Percentiles rank a stretch among this genome's conserved stretches.
Conservation (phyloP, 2,888 invertebrate species). For the Apotomis turbidana region DNA sequence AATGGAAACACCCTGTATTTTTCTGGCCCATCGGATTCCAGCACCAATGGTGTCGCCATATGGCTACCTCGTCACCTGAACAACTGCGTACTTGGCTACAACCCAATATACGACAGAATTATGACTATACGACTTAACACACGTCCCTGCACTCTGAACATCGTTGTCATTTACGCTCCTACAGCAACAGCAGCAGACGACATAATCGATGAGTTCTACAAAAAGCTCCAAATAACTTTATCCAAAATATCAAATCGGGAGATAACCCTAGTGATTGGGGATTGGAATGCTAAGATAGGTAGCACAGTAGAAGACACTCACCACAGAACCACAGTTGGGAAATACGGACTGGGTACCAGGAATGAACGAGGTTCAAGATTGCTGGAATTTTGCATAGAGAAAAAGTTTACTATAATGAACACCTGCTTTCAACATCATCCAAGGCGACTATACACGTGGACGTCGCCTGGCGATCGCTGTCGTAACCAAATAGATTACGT, state of each 20-base stretch:
- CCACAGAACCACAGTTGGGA: not conserved
- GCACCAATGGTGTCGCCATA: too few relatives aligned
- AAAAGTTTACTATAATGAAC: constrained; percentile 25
- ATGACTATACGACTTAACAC: constrained; percentile 4
- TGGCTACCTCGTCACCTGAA: not conserved
- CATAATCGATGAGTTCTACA: not conserved
- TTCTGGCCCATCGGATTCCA: too few relatives aligned
- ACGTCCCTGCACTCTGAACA: not conserved
- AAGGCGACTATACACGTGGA: constrained; percentile 36
- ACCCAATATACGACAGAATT: constrained; percentile 2
- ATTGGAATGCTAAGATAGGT: constrained; percentile 9
- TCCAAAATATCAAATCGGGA: too few relatives aligned
- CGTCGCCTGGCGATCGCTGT: not conserved
- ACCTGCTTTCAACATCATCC: constrained; percentile 33
- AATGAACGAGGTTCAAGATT: not conserved
- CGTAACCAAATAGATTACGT: constrained; percentile 11
- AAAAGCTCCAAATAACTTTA: too few relatives aligned
- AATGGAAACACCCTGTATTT: too few relatives aligned
- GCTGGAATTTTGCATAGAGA: constrained; percentile 18
- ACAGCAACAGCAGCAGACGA: constrained; percentile 1
- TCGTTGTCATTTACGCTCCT: constrained; percentile 3
- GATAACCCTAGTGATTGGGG: not conserved
- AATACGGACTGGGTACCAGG: constrained; percentile 2
- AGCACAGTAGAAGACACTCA: not conserved
- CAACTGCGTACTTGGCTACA: constrained; percentile 1